A percentile compares a stretch with the other conserved stretches of the same genome.
phyloP scores from a whole-genome alignment of 2,888 invertebrate species.

The Ichneumoninae sp. region DNA sequence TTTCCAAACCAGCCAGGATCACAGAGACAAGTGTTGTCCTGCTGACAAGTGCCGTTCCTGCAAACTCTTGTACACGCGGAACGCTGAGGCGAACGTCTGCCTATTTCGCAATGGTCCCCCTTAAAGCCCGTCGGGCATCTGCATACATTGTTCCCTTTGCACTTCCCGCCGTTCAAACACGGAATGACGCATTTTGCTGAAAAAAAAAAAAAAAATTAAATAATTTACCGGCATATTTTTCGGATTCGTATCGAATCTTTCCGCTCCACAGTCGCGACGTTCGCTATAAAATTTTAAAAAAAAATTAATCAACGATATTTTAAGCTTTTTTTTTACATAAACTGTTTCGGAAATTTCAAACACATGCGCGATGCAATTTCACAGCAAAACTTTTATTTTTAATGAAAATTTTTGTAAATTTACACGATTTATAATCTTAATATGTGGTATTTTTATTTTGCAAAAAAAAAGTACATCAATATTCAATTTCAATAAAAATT shows the following conservation, averaged over 20 bases:
- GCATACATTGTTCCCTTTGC: constrained; percentile 95
- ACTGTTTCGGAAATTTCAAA: no score
- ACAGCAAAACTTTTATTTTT: no score
- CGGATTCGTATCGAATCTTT: background rate
- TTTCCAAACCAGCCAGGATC: constrained; percentile 93
- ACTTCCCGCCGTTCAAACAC: constrained; percentile 95
- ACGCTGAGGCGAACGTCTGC: constrained; percentile 88
- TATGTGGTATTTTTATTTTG: no score
- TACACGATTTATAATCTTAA: no score
- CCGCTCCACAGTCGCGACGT: background rate
- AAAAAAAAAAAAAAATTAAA: constrained; percentile 66
- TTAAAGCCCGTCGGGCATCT: constrained; percentile 93
- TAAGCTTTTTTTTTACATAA: no score
- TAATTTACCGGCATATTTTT: background rate
- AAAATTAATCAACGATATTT: no score
- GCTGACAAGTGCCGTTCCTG: constrained; percentile 91
- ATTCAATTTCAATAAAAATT: no score
- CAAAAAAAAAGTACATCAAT: no score
- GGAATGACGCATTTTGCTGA: constrained; percentile 95
- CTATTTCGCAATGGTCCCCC: constrained; percentile 97
- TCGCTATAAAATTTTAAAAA: no score
- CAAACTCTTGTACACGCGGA: constrained; percentile 91
- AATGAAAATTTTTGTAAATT: no score
- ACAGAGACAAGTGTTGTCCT: constrained; percentile 90
- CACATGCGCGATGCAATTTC: no score